A percentile compares a stretch with the other conserved stretches of the same genome.
Evolutionary conservation across 2,113 vertebrate genomes (phyloP).

Genomic region (Cavia porcellus): DNA sequence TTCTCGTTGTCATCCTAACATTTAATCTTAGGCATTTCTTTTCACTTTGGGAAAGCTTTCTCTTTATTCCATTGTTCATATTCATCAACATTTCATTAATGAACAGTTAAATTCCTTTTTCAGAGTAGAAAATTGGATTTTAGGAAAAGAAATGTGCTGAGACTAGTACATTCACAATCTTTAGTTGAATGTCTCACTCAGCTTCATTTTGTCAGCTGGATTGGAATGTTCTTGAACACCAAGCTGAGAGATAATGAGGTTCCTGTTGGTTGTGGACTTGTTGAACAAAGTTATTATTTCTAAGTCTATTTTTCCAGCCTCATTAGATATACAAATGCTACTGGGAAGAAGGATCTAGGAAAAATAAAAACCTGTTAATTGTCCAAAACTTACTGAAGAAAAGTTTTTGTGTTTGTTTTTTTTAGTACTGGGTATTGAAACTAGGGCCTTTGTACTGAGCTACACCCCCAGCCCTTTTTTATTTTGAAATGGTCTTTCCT

Average conservation of each 20-base stretch:
- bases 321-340: neutral
- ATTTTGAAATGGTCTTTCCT: neutral
- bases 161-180: conserved; percentile 49
- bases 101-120: conserved; percentile 34
- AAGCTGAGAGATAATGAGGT: conserved; percentile 66
- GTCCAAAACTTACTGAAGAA: neutral
- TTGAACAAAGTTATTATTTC: conserved; percentile 46
- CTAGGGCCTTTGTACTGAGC: neutral
- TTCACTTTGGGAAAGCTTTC: neutral
- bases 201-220: conserved; percentile 60
- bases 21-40: neutral
- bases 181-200: conserved; percentile 35
- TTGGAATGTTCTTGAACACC: conserved; percentile 27
- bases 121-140: neutral
- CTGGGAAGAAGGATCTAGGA: neutral
- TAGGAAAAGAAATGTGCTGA: neutral
- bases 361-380: conserved; percentile 12
- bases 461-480: neutral
- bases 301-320: conserved; percentile 57
- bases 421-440: neutral
- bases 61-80: neutral
- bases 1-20: neutral
- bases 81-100: conserved; percentile 70
- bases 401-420: neutral
- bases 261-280: conserved; percentile 58